These are phyloP conservation scores for Elgaria multicarinata DNA, from an alignment of 2,113 vertebrate genomes.

Conservation along the genomic window DNA sequence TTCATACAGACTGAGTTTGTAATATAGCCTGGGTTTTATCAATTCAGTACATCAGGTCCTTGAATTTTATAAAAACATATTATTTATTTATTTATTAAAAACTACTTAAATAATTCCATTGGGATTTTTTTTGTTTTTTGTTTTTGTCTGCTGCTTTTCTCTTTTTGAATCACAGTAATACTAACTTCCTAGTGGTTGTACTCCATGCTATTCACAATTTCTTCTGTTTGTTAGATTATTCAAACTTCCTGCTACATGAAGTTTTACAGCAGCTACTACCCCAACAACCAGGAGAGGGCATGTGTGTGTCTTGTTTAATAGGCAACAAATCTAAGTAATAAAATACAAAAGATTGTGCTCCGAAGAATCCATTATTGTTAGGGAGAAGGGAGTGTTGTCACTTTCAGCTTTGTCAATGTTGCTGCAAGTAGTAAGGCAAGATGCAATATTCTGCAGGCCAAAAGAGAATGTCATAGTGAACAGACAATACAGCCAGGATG, in stretches of 20 bases:
- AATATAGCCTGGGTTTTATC: background rate
- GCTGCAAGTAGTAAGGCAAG: background rate
- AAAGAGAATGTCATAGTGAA: background rate
- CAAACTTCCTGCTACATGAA: background rate
- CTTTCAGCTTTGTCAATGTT: background rate
- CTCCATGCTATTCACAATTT: background rate
- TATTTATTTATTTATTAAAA: background rate
- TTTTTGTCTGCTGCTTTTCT: background rate
- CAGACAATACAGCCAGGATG: fast-evolving
- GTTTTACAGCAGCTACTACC: background rate
- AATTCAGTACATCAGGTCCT: background rate
- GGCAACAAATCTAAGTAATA: background rate
- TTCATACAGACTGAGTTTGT: background rate
- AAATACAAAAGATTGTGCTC: background rate
- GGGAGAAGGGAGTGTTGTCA: background rate
- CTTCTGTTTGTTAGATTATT: background rate
- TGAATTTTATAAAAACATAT: background rate
- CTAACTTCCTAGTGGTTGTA: background rate
- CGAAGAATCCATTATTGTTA: background rate
- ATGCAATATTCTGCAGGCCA: background rate
- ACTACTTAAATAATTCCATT: background rate
- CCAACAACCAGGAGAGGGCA: conserved; percentile 14
- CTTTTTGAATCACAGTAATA: background rate
- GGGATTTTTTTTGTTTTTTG: background rate
- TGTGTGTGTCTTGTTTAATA: conserved; percentile 2